Evolutionary conservation across 2,113 vertebrate genomes (phyloP), one percentile per base, ranked within the genome.

Genomic region (Apaloderma vittatum): DNA sequence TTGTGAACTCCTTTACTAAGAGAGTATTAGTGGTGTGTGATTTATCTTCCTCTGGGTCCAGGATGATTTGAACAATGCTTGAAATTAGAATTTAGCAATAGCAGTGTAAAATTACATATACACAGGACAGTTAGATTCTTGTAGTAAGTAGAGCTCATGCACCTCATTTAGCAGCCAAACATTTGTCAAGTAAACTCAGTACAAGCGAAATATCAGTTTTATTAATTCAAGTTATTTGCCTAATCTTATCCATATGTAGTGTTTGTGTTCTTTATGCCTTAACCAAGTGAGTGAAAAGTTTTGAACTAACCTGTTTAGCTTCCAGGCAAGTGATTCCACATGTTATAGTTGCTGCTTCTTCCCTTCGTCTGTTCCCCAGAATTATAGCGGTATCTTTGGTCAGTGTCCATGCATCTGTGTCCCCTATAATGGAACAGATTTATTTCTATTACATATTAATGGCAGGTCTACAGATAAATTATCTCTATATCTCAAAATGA

Each of bases 261-360:
- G 5, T 87, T 96, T 93, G 54, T 94, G 37, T 72, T 93, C 86
- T 88, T 96, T 82, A 79, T 93, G 65, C 57, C 74, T 71, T 86
- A 88, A 92, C 67, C 40, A 82, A 93, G 54, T 58, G 51, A 32
- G 29, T 94, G 80, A 95, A 92, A 88, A 92, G 73, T 88, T 86
- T 96, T n/a, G 80, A 45, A 36, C 48, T 66, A 87, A 83, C 86
- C 71, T 93, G 32, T 94, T 90, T 55, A 59, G 45, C 63, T 96
- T 87, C 74, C 73, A 92, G 73, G 18, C 59, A 58, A 97, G 86
- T 92, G 76, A 63, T 79, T 83, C 88, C 77, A 79, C 58, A 27
- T 93, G 87, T 91, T 88, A 45, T 76, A 88, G 46, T 75, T 88
- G 75, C 49, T 93, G 43, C 78, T 84, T 62, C 68, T 82, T 75